phyloP scores from a whole-genome alignment of 2,888 invertebrate genomes.

The Caenorhabditis becei region DNA sequence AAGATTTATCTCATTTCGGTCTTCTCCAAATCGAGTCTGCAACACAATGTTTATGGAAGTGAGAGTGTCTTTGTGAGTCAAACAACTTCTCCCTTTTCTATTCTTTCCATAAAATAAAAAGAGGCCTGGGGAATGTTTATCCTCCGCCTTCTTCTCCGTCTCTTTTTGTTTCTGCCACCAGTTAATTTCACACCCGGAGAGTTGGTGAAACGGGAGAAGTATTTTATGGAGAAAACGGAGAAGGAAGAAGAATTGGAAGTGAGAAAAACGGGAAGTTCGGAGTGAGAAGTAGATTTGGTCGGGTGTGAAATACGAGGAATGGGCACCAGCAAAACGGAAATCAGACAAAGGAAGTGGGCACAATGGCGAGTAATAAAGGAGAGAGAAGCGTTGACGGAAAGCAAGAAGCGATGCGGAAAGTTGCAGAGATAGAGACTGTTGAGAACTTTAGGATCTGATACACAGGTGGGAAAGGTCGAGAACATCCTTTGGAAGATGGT shows the following conservation, averaged over 20 bases:
- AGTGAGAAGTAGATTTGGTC: conserved; percentile 35
- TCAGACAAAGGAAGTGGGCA: conserved; percentile 48
- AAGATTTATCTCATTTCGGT: conserved; percentile 34
- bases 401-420: not conserved
- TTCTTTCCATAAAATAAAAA: not conserved
- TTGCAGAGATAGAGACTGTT: not conserved
- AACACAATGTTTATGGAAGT: conserved; percentile 13
- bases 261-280: conserved; percentile 18
- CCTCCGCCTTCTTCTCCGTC: not conserved
- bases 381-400: not conserved
- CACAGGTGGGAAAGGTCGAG: too few relatives aligned
- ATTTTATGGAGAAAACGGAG: not conserved
- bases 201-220: not conserved
- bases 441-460: not conserved
- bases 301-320: conserved; percentile 60
- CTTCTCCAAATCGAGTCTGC: conserved; percentile 15
- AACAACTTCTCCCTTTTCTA: conserved; percentile 1
- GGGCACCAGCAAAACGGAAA: conserved; percentile 52
- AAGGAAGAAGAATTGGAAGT: not conserved
- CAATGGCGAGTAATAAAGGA: conserved; percentile 29
- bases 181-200: conserved; percentile 12
- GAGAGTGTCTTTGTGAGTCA: not conserved
- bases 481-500: too few relatives aligned
- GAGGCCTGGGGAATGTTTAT: not conserved
- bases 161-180: too few relatives aligned